Evolutionary conservation across 1,140 invertebrate species (phyloP), one percentile per base, ranked within the genome.

Genomic region (Wiebesia pumilae): DNA sequence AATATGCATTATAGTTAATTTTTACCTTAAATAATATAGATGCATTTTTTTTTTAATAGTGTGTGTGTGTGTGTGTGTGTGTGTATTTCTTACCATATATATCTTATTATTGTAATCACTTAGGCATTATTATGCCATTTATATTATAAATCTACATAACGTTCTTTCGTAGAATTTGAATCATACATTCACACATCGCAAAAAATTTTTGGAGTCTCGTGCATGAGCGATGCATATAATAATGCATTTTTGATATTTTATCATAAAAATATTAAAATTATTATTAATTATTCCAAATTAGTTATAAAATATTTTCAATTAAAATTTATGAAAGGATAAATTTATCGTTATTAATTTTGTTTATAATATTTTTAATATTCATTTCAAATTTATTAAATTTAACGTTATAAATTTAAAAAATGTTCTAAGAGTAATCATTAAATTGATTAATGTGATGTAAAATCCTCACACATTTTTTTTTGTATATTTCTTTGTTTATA

Each of bases 81-180:
- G 83, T 78, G 85, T 86, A 77, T 83, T 12, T 73, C 24, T 84
- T 83, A 78, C 43, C 75, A 83, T 87, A 87, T 65, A 84, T 84
- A 73, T 84, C 73, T 87, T 87, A 83, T 87, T 83, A 87, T 83
- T 87, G 82, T 83, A 81, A 87, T 84, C 86, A 87, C 67, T 83
- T 87, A 80, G 80, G 83, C 38, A 65, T 87, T 77, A 81, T 81
- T 86, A 81, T 75, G 54, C 33, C 47, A 12, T 67, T 83, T 79
- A 40, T 73, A 80, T 87, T 35, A 87, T 84, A 83, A 87, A 87
- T 87, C 77, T 87, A 84, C 86, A 40, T 87, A 81, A 83, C 16
- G 27, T 81, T 82, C 51, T 78, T 87, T 62, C 47, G 14, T 77
- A 83, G 38, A 82, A 51, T 65, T 69, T 47, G 33, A 87, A 47